phyloP scores from a whole-genome alignment of 1,140 invertebrate genomes.

The Euura saliciscinereae region DNA sequence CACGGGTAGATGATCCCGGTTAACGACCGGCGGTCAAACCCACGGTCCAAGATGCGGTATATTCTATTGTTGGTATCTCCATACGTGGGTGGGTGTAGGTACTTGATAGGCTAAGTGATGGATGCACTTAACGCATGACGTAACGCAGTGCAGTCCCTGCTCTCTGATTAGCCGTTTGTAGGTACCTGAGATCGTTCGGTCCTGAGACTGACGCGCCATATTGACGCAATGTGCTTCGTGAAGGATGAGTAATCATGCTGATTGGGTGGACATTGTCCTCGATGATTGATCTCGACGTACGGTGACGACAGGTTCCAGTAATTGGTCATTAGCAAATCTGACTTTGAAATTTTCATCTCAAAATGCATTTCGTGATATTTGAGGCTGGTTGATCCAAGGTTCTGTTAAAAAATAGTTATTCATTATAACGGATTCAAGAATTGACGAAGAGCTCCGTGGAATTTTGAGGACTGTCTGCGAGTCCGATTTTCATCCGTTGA shows the following conservation, averaged over 20 bases:
- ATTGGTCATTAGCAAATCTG: conserved; percentile 1
- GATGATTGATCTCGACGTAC: conserved; percentile 7
- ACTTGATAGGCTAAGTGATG: neutral
- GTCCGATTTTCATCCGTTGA: no score
- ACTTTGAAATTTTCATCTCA: neutral
- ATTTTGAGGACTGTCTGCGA: no score
- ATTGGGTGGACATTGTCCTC: conserved; percentile 28
- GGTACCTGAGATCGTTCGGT: conserved; percentile 8
- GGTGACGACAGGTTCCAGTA: neutral
- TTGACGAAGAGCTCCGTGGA: no score
- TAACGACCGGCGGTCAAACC: conserved; percentile 18
- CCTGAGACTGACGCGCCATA: conserved; percentile 10
- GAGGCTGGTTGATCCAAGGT: no score
- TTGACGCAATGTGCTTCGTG: neutral
- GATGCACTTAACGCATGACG: conserved; percentile 20
- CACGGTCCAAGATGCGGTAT: neutral
- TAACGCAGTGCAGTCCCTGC: conserved; percentile 31
- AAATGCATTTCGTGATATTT: no score
- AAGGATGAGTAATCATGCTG: conserved; percentile 29
- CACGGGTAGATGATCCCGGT: conserved; percentile 29
- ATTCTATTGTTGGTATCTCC: neutral
- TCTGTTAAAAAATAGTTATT: no score
- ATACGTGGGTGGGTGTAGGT: neutral
- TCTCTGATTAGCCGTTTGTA: conserved; percentile 30
- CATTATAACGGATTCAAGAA: no score